A percentile compares a stretch with the other conserved stretches of the same genome.
Evolutionary conservation across 1,140 invertebrate species (phyloP).

Genomic region (Cotesia typhae): DNA sequence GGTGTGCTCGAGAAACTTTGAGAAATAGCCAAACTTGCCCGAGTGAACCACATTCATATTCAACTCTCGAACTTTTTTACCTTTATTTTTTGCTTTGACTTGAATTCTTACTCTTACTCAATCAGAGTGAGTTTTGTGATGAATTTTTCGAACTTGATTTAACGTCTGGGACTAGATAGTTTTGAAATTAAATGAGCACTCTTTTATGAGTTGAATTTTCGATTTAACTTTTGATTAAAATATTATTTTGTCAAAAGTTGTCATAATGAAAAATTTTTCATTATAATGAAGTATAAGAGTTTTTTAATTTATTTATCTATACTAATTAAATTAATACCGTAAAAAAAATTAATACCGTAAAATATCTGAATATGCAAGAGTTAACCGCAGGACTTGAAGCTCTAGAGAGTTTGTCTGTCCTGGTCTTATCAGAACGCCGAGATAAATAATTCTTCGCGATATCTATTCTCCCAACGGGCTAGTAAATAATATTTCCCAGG

Average conservation of each 20-base stretch:
- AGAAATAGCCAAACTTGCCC: slow-evolving; percentile 8
- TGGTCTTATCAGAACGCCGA: neutral
- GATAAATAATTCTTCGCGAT: slow-evolving; percentile 9
- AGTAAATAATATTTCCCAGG: slow-evolving; percentile 9
- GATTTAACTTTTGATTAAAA: neutral
- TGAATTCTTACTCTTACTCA: neutral
- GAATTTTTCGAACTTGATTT: slow-evolving; percentile 27
- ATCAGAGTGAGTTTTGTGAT: neutral
- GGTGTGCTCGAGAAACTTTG: neutral
- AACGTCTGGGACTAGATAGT: slow-evolving; percentile 14
- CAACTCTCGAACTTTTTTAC: slow-evolving; percentile 16
- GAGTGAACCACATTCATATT: slow-evolving; percentile 11
- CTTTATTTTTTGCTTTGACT: neutral
- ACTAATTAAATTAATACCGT: no score
- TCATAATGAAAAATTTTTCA: no score
- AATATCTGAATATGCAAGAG: no score
- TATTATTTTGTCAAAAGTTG: neutral
- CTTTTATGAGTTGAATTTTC: neutral
- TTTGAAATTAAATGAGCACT: slow-evolving; percentile 12
- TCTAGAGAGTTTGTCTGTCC: no score
- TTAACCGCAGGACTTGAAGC: no score
- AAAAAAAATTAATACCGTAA: no score
- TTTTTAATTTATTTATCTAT: neutral
- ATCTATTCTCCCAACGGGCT: neutral
- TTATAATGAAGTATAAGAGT: no score